Percentiles rank a stretch among this genome's conserved stretches.
Evolutionary conservation across 2,113 vertebrate species (phyloP).

Genomic region (Dolichotis patagonum): DNA sequence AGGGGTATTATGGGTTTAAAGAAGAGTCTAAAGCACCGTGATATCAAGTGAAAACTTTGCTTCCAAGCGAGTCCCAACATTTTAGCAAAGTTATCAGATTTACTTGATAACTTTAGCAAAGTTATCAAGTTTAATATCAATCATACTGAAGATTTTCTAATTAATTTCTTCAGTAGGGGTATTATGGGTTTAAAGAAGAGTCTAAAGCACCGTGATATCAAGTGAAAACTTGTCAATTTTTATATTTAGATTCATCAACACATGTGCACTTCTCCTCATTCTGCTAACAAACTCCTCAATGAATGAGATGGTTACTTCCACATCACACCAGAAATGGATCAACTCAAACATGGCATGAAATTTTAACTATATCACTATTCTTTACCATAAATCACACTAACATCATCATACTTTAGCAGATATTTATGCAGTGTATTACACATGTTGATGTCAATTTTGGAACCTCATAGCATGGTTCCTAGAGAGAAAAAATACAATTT

Average conservation of each 20-base stretch:
- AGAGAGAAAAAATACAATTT: background rate
- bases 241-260: background rate
- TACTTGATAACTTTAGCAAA: background rate
- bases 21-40: background rate
- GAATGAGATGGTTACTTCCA: background rate
- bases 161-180: background rate
- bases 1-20: background rate
- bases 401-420: background rate
- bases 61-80: background rate
- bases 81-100: background rate
- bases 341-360: background rate
- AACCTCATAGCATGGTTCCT: background rate
- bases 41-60: background rate
- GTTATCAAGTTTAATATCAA: background rate
- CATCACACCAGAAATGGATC: background rate
- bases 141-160: background rate
- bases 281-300: background rate
- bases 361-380: too few relatives aligned
- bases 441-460: background rate
- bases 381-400: background rate
- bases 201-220: background rate
- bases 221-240: background rate
- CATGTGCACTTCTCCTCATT: background rate
- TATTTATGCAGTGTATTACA: background rate
- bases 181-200: background rate